Conservation (phyloP, 2,113 vertebrate species). For the Oxyura jamaicensis region DNA sequence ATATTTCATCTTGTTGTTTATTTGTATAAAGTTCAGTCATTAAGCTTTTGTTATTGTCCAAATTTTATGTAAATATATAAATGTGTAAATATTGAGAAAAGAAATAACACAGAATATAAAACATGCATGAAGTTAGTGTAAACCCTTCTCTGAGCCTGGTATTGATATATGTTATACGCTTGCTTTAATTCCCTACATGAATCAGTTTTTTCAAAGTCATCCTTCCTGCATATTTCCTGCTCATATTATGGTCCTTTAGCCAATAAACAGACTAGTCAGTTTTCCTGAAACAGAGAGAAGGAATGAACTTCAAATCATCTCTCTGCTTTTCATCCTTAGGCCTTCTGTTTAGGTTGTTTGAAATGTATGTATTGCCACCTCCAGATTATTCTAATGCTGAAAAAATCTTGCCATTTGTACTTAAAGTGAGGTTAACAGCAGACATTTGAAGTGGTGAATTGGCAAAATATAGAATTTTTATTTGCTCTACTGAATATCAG, state of each 20-base stretch:
- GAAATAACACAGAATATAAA: constrained; percentile 61
- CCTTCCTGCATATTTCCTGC: neutral
- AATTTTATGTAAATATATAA: constrained; percentile 56
- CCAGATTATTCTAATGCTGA: neutral
- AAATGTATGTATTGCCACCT: neutral
- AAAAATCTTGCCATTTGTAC: neutral
- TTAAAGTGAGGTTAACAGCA: neutral
- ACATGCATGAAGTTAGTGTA: constrained; percentile 4
- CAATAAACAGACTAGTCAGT: neutral
- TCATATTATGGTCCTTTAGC: neutral
- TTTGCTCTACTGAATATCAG: neutral
- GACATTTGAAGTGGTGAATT: neutral
- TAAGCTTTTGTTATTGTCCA: constrained; percentile 66
- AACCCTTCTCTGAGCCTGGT: constrained; percentile 46
- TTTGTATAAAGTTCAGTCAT: constrained; percentile 27
- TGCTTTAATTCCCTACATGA: constrained; percentile 60
- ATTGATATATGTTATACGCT: constrained; percentile 52
- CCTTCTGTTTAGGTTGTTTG: neutral
- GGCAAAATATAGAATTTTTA: neutral
- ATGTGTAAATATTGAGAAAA: constrained; percentile 63
- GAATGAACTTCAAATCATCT: neutral
- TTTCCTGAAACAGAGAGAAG: neutral
- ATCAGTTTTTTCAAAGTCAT: neutral
- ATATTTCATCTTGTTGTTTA: neutral
- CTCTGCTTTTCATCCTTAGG: neutral